Percentiles rank a stretch among this genome's conserved stretches.
Conservation (phyloP, 2,797 vertebrate species). For the Hydrophis major region DNA sequence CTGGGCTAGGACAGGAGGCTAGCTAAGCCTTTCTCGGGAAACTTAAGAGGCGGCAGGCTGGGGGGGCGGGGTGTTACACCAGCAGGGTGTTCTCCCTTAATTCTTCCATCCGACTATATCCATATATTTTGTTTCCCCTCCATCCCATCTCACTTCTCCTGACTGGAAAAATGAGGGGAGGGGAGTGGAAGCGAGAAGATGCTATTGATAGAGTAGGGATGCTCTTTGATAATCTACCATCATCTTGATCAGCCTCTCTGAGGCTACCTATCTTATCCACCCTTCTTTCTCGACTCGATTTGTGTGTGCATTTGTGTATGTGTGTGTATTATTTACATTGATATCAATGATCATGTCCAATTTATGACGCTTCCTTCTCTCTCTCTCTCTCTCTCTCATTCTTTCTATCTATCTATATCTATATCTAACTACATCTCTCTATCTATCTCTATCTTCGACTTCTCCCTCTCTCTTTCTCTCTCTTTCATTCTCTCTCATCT, state of each 20-base stretch:
- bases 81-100: background rate
- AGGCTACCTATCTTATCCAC: background rate
- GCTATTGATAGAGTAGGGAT: background rate
- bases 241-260: background rate
- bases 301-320: background rate
- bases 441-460: no score
- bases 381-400: no score
- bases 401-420: no score
- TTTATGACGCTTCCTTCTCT: background rate
- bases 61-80: background rate
- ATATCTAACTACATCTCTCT: no score
- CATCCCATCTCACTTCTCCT: background rate
- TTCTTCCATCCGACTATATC: accelerated
- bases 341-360: background rate
- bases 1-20: background rate
- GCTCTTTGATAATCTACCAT: background rate
- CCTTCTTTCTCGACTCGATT: background rate
- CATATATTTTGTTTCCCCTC: background rate
- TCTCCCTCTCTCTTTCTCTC: no score
- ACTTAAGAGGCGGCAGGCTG: background rate
- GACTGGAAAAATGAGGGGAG: background rate
- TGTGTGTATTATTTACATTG: background rate
- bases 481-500: no score
- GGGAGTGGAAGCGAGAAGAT: background rate
- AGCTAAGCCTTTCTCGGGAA: background rate